phyloP scores from a whole-genome alignment of 2,113 vertebrate species.

The Stictonetta naevosa region DNA sequence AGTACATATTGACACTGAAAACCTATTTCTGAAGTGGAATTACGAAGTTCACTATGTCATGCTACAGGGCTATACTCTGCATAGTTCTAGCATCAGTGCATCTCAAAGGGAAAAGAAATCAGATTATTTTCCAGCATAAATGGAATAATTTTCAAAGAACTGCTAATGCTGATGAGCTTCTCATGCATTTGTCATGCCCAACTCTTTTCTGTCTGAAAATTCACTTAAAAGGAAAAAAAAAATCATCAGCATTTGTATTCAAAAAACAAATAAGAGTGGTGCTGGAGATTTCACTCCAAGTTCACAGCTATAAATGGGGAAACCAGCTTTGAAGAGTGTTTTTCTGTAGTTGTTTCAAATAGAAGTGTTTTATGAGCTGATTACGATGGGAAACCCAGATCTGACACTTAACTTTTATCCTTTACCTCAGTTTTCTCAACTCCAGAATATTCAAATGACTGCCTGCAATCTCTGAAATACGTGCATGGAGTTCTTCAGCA shows the following conservation, averaged over 20 bases:
- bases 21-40: not conserved
- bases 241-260: not conserved
- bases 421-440: not conserved
- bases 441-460: not conserved
- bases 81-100: not conserved
- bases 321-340: conserved; percentile 9
- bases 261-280: not conserved
- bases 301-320: not conserved
- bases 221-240: not conserved
- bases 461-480: not conserved
- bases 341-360: conserved; percentile 9
- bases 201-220: not conserved
- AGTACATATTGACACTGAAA: not conserved
- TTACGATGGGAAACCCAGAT: not conserved
- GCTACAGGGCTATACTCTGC: not conserved
- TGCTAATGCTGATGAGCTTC: not conserved
- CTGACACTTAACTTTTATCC: not conserved
- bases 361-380: not conserved
- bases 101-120: not conserved
- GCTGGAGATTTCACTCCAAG: not conserved
- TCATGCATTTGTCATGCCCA: not conserved
- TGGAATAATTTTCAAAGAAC: not conserved
- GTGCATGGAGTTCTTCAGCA: not conserved
- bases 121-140: not conserved
- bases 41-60: not conserved